Evolutionary conservation across 2,888 invertebrate species (phyloP).

Genomic region (Phlogophora meticulosa): DNA sequence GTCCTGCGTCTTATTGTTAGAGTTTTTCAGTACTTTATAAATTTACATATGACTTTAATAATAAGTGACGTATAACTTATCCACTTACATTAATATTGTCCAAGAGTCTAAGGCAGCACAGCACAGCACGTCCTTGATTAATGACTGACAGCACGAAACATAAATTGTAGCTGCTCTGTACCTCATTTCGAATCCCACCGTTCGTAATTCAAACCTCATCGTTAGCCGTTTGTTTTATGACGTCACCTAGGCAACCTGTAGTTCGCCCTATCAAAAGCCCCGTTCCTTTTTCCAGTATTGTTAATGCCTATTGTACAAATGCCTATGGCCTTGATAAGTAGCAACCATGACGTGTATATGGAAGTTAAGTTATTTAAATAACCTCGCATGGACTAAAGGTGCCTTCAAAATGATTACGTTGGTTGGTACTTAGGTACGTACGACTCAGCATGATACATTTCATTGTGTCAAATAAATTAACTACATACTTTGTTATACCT

Average conservation of each 20-base stretch:
- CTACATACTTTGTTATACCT: conserved; percentile 18
- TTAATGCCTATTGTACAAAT: conserved; percentile 43
- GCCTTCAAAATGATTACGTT: conserved; percentile 27
- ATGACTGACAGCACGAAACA: too few relatives aligned
- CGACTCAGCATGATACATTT: conserved; percentile 18
- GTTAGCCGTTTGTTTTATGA: conserved; percentile 54
- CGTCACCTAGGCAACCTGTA: conserved; percentile 53
- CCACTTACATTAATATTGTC: too few relatives aligned
- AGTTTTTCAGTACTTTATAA: conserved; percentile 17
- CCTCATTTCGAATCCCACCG: too few relatives aligned
- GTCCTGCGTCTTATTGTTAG: conserved; percentile 29
- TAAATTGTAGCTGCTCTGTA: too few relatives aligned
- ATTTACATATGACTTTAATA: conserved; percentile 5
- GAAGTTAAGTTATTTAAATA: conserved; percentile 69
- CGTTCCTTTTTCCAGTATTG: conserved; percentile 45
- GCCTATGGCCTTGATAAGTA: conserved; percentile 68
- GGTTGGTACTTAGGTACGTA: conserved; percentile 13
- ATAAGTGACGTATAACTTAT: too few relatives aligned
- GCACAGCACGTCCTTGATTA: too few relatives aligned
- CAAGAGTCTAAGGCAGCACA: too few relatives aligned
- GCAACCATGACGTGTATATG: conserved; percentile 67
- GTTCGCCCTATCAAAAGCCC: conserved; percentile 18
- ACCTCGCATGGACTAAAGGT: conserved; percentile 52
- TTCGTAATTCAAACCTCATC: conserved; percentile 7
- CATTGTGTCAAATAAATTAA: conserved; percentile 18